These are phyloP conservation scores for Leucoma salicis DNA, from an alignment of 2,888 invertebrate species.

Conservation along the genomic window DNA sequence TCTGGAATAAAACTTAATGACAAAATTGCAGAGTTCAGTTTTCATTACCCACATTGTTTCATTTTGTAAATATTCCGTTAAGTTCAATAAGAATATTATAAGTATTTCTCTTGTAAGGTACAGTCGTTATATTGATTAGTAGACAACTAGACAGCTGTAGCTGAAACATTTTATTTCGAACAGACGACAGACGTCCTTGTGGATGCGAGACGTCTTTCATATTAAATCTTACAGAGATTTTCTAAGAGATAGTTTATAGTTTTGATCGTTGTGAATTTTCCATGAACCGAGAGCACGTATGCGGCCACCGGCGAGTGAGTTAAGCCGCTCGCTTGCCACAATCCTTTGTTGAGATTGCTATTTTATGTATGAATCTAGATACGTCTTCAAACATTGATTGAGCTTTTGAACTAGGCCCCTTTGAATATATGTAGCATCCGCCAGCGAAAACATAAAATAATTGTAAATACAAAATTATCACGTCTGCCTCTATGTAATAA, in stretches of 20 bases:
- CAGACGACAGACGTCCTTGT: slow-evolving; percentile 41
- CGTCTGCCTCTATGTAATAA: too few species aligned
- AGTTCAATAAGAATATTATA: too few species aligned
- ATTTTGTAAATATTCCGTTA: slow-evolving; percentile 35
- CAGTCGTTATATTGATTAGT: slow-evolving; percentile 46
- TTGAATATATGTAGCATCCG: background rate
- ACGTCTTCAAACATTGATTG: slow-evolving; percentile 20
- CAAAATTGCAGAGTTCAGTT: slow-evolving; percentile 52
- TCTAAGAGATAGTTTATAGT: slow-evolving; percentile 23
- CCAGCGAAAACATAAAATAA: too few species aligned
- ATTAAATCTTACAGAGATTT: slow-evolving; percentile 54
- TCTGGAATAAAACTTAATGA: slow-evolving; percentile 43
- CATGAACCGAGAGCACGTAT: slow-evolving; percentile 14
- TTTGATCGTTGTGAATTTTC: slow-evolving; percentile 29
- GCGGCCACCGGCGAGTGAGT: slow-evolving; percentile 7
- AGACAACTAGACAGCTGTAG: too few species aligned
- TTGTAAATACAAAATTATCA: too few species aligned
- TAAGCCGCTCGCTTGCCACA: slow-evolving; percentile 9
- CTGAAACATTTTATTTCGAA: slow-evolving; percentile 36
- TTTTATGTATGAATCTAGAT: slow-evolving; percentile 14
- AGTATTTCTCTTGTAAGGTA: slow-evolving; percentile 36
- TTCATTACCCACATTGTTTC: slow-evolving; percentile 41
- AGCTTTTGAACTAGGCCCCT: slow-evolving; percentile 1
- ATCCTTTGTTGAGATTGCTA: slow-evolving; percentile 18
- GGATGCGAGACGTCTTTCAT: slow-evolving; percentile 57